These are phyloP conservation scores for Cotesia glomerata DNA, from an alignment of 1,140 invertebrate species.

Conservation along the genomic window DNA sequence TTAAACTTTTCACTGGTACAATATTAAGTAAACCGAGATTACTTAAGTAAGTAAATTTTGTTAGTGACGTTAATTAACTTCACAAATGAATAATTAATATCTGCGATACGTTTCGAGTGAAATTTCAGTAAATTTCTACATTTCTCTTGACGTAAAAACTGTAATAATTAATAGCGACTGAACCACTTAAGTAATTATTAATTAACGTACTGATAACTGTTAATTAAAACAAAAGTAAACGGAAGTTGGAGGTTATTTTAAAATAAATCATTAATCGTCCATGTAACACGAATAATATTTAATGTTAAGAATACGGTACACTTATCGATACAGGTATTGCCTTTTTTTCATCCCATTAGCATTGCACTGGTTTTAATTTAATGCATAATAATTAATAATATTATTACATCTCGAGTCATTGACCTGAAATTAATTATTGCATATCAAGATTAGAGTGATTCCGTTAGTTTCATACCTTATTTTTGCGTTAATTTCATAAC, in stretches of 20 bases:
- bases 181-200: background rate
- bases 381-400: slow-evolving; percentile 3
- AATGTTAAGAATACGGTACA: slow-evolving; percentile 5
- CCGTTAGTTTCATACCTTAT: too few species aligned
- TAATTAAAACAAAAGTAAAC: slow-evolving; percentile 21
- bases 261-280: slow-evolving; percentile 22
- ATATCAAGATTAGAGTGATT: background rate
- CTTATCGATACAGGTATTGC: background rate
- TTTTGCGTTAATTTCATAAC: too few species aligned
- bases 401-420: background rate
- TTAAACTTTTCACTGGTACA: too few species aligned
- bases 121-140: too few species aligned
- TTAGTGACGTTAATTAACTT: too few species aligned
- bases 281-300: slow-evolving; percentile 5
- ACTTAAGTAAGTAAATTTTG: too few species aligned
- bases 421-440: slow-evolving; percentile 4
- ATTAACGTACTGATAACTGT: background rate
- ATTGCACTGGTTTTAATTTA: background rate
- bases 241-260: background rate
- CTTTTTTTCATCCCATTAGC: background rate
- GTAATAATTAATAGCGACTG: too few species aligned
- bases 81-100: too few species aligned
- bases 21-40: too few species aligned
- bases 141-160: too few species aligned
- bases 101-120: too few species aligned